Evolutionary conservation across 2,113 vertebrate species (phyloP).

Genomic region (Rhinolophus ferrumequinum): DNA sequence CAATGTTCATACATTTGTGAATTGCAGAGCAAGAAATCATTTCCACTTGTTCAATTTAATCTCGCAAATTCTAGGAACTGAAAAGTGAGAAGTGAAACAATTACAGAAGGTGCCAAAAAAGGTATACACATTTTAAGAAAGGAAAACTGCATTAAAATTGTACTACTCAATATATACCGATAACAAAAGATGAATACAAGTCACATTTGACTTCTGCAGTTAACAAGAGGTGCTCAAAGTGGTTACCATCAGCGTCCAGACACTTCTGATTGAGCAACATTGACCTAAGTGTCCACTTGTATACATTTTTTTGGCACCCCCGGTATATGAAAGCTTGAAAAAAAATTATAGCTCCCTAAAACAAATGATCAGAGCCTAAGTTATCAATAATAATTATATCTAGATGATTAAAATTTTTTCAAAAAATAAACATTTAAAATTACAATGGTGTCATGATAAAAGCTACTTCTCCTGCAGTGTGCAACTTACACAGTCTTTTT

Average conservation of each 20-base stretch:
- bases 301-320: no score
- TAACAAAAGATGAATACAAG: no score
- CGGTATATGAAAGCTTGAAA: background rate
- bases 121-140: no score
- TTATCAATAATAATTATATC: background rate
- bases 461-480: background rate
- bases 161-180: no score
- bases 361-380: background rate
- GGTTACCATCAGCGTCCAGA: no score
- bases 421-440: slow-evolving; percentile 19
- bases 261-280: no score
- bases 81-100: background rate
- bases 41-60: slow-evolving; percentile 19
- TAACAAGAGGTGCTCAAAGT: no score
- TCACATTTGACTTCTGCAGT: no score
- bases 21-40: slow-evolving; percentile 27
- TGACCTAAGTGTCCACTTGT: no score
- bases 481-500: slow-evolving; percentile 99
- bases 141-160: no score
- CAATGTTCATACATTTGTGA: background rate
- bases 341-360: slow-evolving; percentile 37
- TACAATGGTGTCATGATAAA: slow-evolving; percentile 19
- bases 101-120: background rate
- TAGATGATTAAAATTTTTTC: background rate
- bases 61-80: background rate